phyloP scores from a whole-genome alignment of 1,140 invertebrate species.

The Nylanderia fulva region DNA sequence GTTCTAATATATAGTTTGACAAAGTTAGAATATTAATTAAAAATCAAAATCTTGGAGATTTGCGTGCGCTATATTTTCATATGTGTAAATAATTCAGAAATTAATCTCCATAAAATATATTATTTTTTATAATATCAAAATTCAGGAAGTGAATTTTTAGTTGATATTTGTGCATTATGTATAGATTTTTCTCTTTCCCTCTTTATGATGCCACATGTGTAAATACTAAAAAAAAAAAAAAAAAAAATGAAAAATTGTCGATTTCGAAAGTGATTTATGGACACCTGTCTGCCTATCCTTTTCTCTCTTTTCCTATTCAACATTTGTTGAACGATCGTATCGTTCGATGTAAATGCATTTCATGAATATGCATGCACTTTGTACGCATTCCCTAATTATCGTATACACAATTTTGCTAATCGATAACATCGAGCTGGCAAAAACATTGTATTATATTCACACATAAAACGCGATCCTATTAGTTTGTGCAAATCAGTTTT shows the following conservation, averaged over 20 bases:
- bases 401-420: conserved; percentile 60
- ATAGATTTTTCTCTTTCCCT: too few species aligned
- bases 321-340: conserved; percentile 19
- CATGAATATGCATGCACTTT: conserved; percentile 56
- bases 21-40: background rate
- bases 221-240: conserved; percentile 34
- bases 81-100: too few species aligned
- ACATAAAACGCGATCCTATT: conserved; percentile 35
- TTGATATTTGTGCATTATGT: conserved; percentile 5
- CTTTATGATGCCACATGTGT: background rate
- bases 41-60: background rate
- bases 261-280: conserved; percentile 40
- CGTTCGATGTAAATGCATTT: conserved; percentile 48
- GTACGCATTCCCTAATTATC: conserved; percentile 59
- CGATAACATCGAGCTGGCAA: conserved; percentile 50
- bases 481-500: conserved; percentile 42
- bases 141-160: background rate
- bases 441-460: conserved; percentile 50
- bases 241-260: conserved; percentile 39
- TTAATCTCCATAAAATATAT: too few species aligned
- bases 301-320: background rate
- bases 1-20: too few species aligned
- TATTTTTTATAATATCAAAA: background rate
- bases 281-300: background rate
- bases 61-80: too few species aligned